phyloP scores from a whole-genome alignment of 2,888 invertebrate genomes.

The Tethea ocularis region DNA sequence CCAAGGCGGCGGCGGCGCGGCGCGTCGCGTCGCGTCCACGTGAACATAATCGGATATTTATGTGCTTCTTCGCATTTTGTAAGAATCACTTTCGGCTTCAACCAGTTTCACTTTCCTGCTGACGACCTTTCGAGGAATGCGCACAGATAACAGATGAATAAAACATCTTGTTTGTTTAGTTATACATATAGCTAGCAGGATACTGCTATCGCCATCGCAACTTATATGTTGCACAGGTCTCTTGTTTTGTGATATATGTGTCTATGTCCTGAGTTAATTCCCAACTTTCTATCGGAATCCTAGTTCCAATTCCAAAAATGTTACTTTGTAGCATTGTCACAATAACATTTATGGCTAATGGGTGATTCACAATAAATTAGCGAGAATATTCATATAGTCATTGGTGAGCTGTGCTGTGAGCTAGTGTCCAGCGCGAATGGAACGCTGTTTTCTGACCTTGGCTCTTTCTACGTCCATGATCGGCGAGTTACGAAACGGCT shows the following conservation, averaged over 20 bases:
- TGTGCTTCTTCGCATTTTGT: slow-evolving; percentile 61
- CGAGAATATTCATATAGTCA: slow-evolving; percentile 13
- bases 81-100: slow-evolving; percentile 68
- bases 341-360: slow-evolving; percentile 19
- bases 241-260: background rate
- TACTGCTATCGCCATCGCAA: slow-evolving; percentile 8
- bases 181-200: slow-evolving; percentile 17
- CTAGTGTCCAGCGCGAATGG: slow-evolving; percentile 24
- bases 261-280: background rate
- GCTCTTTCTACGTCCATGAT: slow-evolving; percentile 45
- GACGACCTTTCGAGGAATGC: slow-evolving; percentile 74
- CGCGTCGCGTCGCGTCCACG: slow-evolving; percentile 23
- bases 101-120: slow-evolving; percentile 78
- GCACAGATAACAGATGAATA: slow-evolving; percentile 69
- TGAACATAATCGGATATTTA: slow-evolving; percentile 58
- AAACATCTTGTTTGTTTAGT: slow-evolving; percentile 48
- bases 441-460: slow-evolving; percentile 47
- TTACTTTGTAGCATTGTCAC: slow-evolving; percentile 36
- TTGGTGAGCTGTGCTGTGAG: slow-evolving; percentile 18
- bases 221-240: background rate
- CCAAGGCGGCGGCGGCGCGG: slow-evolving; percentile 26
- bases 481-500: slow-evolving; percentile 36
- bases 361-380: slow-evolving; percentile 39
- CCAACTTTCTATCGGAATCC: background rate
- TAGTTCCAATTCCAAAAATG: slow-evolving; percentile 3